Base-by-base conservation (phyloP, 53 echinoderm and acorn worm species). In the Arbacia lixula region DNA sequence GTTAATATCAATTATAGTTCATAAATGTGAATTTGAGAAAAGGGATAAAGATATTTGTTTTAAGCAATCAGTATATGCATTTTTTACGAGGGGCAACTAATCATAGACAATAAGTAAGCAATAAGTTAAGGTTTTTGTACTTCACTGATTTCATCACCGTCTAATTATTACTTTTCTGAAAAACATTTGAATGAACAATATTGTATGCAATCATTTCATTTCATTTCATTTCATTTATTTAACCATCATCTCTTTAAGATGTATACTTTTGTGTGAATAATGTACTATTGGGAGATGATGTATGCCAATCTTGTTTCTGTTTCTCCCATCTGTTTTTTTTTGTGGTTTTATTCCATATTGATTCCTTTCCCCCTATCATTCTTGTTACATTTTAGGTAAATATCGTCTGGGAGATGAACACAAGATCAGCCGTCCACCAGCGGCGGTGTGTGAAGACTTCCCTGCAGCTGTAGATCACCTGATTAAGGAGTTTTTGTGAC, bases 381-480 rank as follows among this genome's bases (percentile, higher is more conserved):
- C 28, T 22, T 3, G 14, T 0, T 34, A 37, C 6, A n/a, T n/a
- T n/a, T n/a, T 76, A 96, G 96, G 96, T 21, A 96, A 96, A 60
- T 96, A 93, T 40, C 78, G 96, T 24, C 75, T 53, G 29, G 85
- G 85, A 27, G 96, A 96, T 76, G 96, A 96, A 68, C 71, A 69
- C 20, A 91, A 87, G 34, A 91, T 96, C 22, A 41, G 60, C 31
- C 96, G 78, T 0, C 21, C 68, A 24, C 90, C 93, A 0, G 60
- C 86, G 1, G 76, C 71, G 12, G 72, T 93, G 26, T 91, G 91
- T 53, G 31, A 69, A 16, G 89, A 91, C 60, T 93, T 96, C 58
- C 83, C 91, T 11, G 87, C 91, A n/a, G 96, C 93, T 34, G 96
- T 96, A 16, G 86, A 93, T 28, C 83, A 85, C 32, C 85, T 96